Evolutionary conservation across 37 sponge, comb jelly and placozoan species (phyloP).

Genomic region (Haliclona indistincta): DNA sequence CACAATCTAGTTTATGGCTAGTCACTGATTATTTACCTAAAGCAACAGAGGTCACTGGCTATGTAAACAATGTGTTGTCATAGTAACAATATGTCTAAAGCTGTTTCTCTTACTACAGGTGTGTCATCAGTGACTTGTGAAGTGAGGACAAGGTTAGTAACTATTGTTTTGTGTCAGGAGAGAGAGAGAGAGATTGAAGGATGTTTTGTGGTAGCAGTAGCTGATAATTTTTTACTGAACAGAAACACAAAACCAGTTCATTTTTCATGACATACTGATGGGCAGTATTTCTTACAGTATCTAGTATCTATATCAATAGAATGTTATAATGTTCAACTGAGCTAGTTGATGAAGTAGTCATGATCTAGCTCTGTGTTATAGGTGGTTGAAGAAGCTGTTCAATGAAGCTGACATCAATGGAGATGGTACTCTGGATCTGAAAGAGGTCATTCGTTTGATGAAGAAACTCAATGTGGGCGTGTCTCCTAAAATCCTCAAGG

Average conservation of each 20-base stretch:
- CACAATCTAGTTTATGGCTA: too few species aligned
- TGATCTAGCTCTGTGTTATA: too few species aligned
- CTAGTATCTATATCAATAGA: too few species aligned
- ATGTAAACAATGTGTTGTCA: not conserved
- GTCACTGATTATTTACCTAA: too few species aligned
- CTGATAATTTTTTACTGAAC: too few species aligned
- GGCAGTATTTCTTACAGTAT: not conserved
- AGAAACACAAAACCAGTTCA: not conserved
- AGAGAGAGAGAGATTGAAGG: too few species aligned
- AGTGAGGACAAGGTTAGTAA: conserved; percentile 9
- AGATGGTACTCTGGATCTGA: conserved; percentile 43
- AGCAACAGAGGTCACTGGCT: too few species aligned
- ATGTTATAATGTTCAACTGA: too few species aligned
- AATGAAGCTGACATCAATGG: conserved; percentile 56
- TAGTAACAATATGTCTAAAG: not conserved
- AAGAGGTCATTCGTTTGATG: conserved; percentile 51
- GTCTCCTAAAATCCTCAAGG: conserved; percentile 41
- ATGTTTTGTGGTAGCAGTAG: too few species aligned
- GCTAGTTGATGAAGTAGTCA: too few species aligned
- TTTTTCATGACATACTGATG: not conserved
- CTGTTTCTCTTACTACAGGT: conserved; percentile 2
- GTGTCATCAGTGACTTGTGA: not conserved
- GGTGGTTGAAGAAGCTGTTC: conserved; percentile 63
- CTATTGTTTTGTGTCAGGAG: not conserved
- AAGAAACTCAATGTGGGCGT: conserved; percentile 57